Evolutionary conservation across 2,888 invertebrate genomes (phyloP).

Genomic region (Drosophila basisetae): DNA sequence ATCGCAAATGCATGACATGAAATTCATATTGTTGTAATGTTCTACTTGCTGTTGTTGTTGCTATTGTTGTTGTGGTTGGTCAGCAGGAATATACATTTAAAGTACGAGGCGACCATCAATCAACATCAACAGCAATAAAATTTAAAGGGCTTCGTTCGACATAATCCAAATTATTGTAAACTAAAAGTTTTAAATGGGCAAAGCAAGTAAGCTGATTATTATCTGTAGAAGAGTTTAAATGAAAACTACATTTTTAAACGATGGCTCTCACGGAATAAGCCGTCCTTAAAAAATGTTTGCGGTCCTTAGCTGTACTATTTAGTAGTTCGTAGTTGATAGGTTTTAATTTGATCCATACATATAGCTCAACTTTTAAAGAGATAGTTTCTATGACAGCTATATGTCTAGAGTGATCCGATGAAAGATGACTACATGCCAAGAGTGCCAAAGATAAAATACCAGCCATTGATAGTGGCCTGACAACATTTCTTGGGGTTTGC

Average conservation of each 20-base stretch:
- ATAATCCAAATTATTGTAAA: neutral
- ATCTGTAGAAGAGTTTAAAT: neutral
- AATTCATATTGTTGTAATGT: constrained; percentile 16
- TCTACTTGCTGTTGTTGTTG: constrained; percentile 7
- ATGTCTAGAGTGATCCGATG: too few relatives aligned
- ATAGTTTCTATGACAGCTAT: neutral
- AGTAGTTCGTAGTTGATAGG: neutral
- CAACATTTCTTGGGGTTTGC: too few relatives aligned
- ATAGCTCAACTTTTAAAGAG: neutral
- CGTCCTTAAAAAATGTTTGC: too few relatives aligned
- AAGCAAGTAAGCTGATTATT: neutral
- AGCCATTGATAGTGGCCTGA: too few relatives aligned
- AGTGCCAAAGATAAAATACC: too few relatives aligned
- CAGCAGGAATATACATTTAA: neutral
- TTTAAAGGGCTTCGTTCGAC: neutral
- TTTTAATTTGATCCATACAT: neutral
- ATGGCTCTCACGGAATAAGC: neutral
- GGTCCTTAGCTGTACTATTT: neutral
- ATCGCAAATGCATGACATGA: constrained; percentile 20
- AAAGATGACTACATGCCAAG: too few relatives aligned
- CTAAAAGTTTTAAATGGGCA: neutral
- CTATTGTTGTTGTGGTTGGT: neutral
- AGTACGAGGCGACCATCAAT: constrained; percentile 8
- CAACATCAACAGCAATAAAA: constrained; percentile 5
- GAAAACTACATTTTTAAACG: neutral